Percentiles rank a stretch among this genome's conserved stretches.
Evolutionary conservation across 2,888 invertebrate species (phyloP).

Genomic region (Andrena marginata): DNA sequence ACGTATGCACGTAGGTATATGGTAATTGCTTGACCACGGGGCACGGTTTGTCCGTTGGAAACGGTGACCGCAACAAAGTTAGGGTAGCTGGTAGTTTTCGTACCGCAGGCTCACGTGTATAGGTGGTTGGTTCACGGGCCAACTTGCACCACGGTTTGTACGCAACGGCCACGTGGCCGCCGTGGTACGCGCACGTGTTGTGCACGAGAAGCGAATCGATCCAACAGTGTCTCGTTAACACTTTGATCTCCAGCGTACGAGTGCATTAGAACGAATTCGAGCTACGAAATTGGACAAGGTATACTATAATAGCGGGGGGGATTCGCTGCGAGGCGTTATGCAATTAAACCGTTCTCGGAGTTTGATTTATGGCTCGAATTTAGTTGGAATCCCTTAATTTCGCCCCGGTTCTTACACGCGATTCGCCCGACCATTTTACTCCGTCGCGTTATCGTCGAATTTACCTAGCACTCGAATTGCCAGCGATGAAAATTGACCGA

Average conservation of each 20-base stretch:
- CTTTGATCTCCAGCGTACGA: constrained; percentile 51
- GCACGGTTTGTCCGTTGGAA: neutral
- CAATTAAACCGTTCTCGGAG: constrained; percentile 14
- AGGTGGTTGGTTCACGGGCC: constrained; percentile 31
- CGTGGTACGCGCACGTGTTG: constrained; percentile 59
- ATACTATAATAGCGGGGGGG: too few relatives aligned
- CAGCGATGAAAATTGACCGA: neutral
- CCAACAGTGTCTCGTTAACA: constrained; percentile 51
- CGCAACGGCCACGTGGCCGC: constrained; percentile 62
- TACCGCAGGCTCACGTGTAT: constrained; percentile 56
- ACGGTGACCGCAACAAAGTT: constrained; percentile 41
- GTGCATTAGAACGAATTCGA: constrained; percentile 35
- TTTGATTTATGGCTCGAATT: constrained; percentile 4
- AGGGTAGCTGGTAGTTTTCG: constrained; percentile 45
- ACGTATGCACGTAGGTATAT: neutral
- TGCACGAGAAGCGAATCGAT: constrained; percentile 57
- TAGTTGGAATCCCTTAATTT: neutral
- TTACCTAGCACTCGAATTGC: neutral
- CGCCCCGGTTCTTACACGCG: neutral
- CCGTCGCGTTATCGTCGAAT: neutral
- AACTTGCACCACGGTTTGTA: constrained; percentile 29
- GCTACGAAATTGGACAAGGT: constrained; percentile 27
- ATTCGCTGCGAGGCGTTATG: constrained; percentile 2
- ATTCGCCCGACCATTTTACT: neutral
- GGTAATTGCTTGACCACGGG: constrained; percentile 17